Percentiles rank a stretch among this genome's conserved stretches.
Evolutionary conservation across 1,140 invertebrate genomes (phyloP).

Genomic region (Leptopilina clavipes): DNA sequence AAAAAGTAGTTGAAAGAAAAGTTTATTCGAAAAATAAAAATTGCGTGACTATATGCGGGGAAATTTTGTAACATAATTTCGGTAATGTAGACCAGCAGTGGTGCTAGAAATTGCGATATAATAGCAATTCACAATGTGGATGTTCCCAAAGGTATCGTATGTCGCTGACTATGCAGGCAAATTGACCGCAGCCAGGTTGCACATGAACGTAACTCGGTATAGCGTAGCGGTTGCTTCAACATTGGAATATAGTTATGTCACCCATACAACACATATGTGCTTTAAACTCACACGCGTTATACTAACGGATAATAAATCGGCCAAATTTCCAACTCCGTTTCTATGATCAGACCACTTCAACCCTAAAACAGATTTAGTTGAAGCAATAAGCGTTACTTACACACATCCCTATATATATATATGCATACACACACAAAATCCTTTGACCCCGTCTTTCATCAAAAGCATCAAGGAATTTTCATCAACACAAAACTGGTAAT

Average conservation of each 20-base stretch:
- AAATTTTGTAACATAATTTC: background rate
- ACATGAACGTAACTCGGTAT: constrained; percentile 17
- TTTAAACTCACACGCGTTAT: background rate
- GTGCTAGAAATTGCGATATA: constrained; percentile 24
- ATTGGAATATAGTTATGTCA: constrained; percentile 27
- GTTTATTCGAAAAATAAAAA: background rate
- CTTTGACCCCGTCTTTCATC: too few species aligned
- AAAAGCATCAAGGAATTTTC: too few species aligned
- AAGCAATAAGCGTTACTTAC: constrained; percentile 9
- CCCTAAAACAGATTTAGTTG: constrained; percentile 16
- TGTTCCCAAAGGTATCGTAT: constrained; percentile 34
- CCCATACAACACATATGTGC: constrained; percentile 6
- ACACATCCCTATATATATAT: background rate
- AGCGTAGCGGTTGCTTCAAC: constrained; percentile 5
- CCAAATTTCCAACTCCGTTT: constrained; percentile 22
- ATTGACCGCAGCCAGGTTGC: constrained; percentile 27
- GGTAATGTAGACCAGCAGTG: background rate
- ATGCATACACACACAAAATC: too few species aligned
- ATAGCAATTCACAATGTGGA: constrained; percentile 20
- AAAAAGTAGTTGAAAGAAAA: too few species aligned
- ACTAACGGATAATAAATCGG: constrained; percentile 15
- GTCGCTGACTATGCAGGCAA: constrained; percentile 26
- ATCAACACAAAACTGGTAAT: too few species aligned
- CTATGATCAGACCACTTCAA: constrained; percentile 13
- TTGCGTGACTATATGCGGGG: background rate